These are phyloP conservation scores for Drosophila vallismaia DNA, from an alignment of 2,888 invertebrate genomes.

Conservation along the genomic window DNA sequence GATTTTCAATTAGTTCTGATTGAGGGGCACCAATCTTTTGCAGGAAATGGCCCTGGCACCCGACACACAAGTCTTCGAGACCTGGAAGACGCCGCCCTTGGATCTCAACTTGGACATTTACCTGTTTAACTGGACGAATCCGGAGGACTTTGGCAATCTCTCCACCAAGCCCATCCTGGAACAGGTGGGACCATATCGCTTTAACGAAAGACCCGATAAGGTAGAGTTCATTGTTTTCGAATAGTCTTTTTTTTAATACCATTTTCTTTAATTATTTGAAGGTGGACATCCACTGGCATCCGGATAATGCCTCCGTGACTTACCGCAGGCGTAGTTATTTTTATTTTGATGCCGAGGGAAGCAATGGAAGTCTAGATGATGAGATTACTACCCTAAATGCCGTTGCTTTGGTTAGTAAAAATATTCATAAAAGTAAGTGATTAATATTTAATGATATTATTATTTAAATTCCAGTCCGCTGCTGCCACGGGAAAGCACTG, in stretches of 20 bases:
- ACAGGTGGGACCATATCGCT: constrained; percentile 87
- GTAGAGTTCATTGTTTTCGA: neutral
- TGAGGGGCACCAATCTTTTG: constrained; percentile 52
- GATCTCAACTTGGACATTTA: constrained; percentile 88
- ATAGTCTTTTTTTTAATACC: neutral
- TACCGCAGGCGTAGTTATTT: constrained; percentile 89
- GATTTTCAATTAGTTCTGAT: constrained; percentile 71
- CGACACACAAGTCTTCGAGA: constrained; percentile 86
- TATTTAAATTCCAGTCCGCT: constrained; percentile 83
- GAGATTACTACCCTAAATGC: constrained; percentile 90
- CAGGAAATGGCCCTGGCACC: constrained; percentile 88
- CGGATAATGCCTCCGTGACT: constrained; percentile 89
- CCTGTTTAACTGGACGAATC: constrained; percentile 93
- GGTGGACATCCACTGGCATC: constrained; percentile 89
- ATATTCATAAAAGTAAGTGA: neutral
- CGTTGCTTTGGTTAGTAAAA: constrained; percentile 89
- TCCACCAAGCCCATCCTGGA: constrained; percentile 85
- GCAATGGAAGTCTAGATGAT: constrained; percentile 89
- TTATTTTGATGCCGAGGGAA: constrained; percentile 88
- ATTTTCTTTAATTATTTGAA: neutral
- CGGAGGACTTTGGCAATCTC: constrained; percentile 86
- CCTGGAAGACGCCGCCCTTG: constrained; percentile 89
- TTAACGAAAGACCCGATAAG: constrained; percentile 88
- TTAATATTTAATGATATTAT: too few relatives aligned
- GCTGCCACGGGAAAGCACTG: constrained; percentile 85